phyloP scores from a whole-genome alignment of 1,140 invertebrate genomes.

The Manduca sexta region DNA sequence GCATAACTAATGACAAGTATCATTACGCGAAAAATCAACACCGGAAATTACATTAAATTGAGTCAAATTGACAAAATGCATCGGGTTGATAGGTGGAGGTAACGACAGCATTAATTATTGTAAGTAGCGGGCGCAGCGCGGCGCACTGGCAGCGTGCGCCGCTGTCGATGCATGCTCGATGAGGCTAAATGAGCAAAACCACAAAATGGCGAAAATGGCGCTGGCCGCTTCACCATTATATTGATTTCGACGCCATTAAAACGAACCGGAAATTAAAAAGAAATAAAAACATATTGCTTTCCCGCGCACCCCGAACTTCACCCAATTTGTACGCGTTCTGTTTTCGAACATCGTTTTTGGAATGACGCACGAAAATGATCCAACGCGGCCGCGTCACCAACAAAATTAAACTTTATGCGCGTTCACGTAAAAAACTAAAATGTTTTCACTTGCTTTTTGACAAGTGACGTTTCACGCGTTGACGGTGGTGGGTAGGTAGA shows the following conservation, averaged over 20 bases:
- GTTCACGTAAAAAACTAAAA: not conserved
- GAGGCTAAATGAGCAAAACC: slow-evolving; percentile 69
- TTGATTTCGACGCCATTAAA: slow-evolving; percentile 72
- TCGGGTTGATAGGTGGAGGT: not conserved
- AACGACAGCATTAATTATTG: slow-evolving; percentile 46
- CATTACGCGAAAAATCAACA: slow-evolving; percentile 8
- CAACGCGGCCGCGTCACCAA: slow-evolving; percentile 12
- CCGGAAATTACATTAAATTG: not conserved
- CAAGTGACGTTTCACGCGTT: slow-evolving; percentile 1
- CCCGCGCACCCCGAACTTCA: slow-evolving; percentile 66
- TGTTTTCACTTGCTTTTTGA: not conserved
- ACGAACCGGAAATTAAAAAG: slow-evolving; percentile 71
- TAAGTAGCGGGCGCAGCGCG: slow-evolving; percentile 3
- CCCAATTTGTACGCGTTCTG: slow-evolving; percentile 68
- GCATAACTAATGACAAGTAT: slow-evolving; percentile 20
- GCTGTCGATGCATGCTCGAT: slow-evolving; percentile 51
- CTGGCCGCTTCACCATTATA: slow-evolving; percentile 65
- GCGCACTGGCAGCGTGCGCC: not conserved
- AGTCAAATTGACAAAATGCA: slow-evolving; percentile 8
- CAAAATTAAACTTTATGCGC: slow-evolving; percentile 4
- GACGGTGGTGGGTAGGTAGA: slow-evolving; percentile 59
- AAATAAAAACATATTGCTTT: slow-evolving; percentile 72
- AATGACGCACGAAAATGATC: slow-evolving; percentile 32
- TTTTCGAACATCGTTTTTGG: slow-evolving; percentile 54
- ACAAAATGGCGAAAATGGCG: slow-evolving; percentile 68